Evolutionary conservation across 2,113 vertebrate species (phyloP).

Genomic region (Hepsetus odoe): DNA sequence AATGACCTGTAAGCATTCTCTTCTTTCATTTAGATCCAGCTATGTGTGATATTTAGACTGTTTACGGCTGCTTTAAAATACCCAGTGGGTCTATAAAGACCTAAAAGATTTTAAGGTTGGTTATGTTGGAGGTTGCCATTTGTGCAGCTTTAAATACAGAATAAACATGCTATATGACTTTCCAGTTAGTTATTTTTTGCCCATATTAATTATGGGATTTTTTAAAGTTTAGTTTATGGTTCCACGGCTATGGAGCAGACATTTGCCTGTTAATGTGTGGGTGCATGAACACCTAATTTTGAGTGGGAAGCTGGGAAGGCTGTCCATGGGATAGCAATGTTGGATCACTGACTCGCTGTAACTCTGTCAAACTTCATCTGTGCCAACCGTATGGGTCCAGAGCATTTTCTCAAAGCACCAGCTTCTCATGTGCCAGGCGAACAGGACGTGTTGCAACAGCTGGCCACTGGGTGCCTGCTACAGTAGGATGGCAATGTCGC

Average conservation of each 20-base stretch:
- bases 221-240: conserved; percentile 31
- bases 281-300: not conserved
- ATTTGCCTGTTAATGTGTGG: not conserved
- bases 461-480: conserved; percentile 18
- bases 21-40: conserved; percentile 9
- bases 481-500: conserved; percentile 27
- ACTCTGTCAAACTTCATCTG: conserved; percentile 1
- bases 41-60: conserved; percentile 15
- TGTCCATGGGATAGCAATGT: not conserved
- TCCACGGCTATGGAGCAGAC: not conserved
- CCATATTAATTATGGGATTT: conserved; percentile 9
- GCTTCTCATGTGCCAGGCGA: conserved; percentile 18
- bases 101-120: not conserved
- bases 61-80: conserved; percentile 40
- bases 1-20: not conserved
- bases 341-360: conserved; percentile 1
- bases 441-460: conserved; percentile 39
- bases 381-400: not conserved
- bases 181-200: conserved; percentile 2
- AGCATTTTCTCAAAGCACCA: not conserved
- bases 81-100: conserved; percentile 12
- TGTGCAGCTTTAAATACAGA: conserved; percentile 11
- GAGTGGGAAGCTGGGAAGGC: conserved; percentile 5
- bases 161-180: conserved; percentile 5
- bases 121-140: conserved; percentile 28